phyloP scores from a whole-genome alignment of 37 sponge, comb jelly and placozoan species.

The Spongilla lacustris region DNA sequence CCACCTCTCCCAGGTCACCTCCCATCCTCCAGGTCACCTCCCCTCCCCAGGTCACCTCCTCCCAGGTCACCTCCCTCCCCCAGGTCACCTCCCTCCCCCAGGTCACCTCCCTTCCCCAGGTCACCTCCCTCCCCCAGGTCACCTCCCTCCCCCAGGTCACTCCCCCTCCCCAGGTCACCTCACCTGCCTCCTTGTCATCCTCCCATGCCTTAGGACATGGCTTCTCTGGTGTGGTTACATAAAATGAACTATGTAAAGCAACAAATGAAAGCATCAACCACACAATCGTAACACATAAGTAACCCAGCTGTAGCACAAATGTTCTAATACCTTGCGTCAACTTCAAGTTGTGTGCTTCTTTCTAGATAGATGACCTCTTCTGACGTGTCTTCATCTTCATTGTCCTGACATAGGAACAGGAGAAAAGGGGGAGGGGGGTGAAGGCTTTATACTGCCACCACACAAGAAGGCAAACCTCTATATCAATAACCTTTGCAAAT shows the following conservation, averaged over 20 bases:
- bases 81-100: too few species aligned
- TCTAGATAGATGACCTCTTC: conserved; percentile 29
- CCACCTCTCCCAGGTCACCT: too few species aligned
- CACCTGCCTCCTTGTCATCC: background rate
- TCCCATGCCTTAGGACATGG: background rate
- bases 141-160: background rate
- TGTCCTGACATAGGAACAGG: background rate
- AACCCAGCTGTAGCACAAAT: background rate
- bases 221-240: conserved; percentile 62
- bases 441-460: too few species aligned
- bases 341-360: background rate
- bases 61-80: background rate
- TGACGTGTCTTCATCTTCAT: background rate
- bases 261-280: background rate
- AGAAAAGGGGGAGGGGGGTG: background rate
- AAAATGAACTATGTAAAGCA: conserved; percentile 15
- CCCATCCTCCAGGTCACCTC: too few species aligned
- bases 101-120: too few species aligned
- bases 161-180: background rate
- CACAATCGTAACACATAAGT: background rate
- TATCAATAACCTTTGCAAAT: background rate
- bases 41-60: too few species aligned
- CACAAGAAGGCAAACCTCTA: too few species aligned
- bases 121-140: too few species aligned
- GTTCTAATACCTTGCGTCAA: background rate